phyloP scores from a whole-genome alignment of 2,888 invertebrate species.

The Brachynemurus nebulosus region DNA sequence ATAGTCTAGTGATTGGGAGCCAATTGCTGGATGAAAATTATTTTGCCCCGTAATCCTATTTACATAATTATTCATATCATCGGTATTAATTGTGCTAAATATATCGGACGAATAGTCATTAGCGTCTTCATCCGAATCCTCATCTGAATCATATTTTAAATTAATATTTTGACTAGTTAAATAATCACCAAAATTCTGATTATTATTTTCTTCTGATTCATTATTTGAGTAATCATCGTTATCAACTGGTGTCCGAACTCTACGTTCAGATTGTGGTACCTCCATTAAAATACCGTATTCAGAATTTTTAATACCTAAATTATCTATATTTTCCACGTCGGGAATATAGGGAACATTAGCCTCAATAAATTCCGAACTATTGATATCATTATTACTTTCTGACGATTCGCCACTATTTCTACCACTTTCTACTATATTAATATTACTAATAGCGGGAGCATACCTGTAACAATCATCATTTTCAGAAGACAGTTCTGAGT shows the following conservation, averaged over 20 bases:
- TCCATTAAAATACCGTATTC: constrained; percentile 9
- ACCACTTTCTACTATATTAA: not conserved
- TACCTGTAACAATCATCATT: constrained; percentile 7
- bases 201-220: no score
- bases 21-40: no score
- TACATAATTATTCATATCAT: not conserved
- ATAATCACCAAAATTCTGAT: no score
- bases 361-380: constrained; percentile 1
- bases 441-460: not conserved
- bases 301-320: constrained; percentile 8
- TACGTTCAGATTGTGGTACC: not conserved
- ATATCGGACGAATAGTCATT: not conserved
- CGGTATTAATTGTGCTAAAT: not conserved
- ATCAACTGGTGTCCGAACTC: not conserved
- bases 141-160: not conserved
- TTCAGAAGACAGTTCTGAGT: constrained; percentile 3
- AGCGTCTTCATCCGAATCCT: not conserved
- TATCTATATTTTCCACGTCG: constrained; percentile 9
- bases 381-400: not conserved
- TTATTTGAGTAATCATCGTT: not conserved
- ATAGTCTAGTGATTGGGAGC: no score
- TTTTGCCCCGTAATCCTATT: no score
- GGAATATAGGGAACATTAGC: constrained; percentile 6
- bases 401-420: not conserved
- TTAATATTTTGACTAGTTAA: no score